Evolutionary conservation across 1,140 invertebrate species (phyloP), one percentile per base, ranked within the genome.

Genomic region (Drosophila kanapiae): DNA sequence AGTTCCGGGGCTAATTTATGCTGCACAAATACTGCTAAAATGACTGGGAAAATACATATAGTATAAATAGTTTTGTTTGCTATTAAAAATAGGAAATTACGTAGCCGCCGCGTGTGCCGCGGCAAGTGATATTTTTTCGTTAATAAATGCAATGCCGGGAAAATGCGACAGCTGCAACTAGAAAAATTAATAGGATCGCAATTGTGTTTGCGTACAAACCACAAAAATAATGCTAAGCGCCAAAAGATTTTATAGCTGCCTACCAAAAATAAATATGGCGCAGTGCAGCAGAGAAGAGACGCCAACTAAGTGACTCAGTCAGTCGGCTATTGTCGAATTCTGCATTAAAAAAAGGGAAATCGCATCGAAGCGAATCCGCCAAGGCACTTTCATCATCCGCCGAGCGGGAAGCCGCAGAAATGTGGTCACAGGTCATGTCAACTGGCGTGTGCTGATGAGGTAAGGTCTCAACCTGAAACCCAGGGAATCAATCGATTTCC

Each of bases 191-290:
- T 82, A 64, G 53, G 37, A 48, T 23, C 62, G 42, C 79, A 65
- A 86, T 87, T 82, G 83, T 86, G 65, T 75, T 61, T 68, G 47
- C 23, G 13, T 7, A 29, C 33, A 33, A 51, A 51, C 45, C 45
- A 37, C 31, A 27, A 23, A 23, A 49, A 68, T 38, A 65, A 53
- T 43, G 65, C 23, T 51, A 69, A 51, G 6, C 31, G 38, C 35
- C 31, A 65, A 78, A 37, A 64, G 47, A 72, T 82, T 86, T 87
- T 79, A 82, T 82, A 76, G 70, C 75, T 72, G 65, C 42, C 43
- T 49, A 72, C 83, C 82, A 87, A 79, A 86, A 87, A 87, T 86
- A 86, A 69, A 74, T 57, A 79, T 71, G 70, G 75, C 78, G 65
- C 61, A 82, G 60, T 75, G 56, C 57, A 56, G 8, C 59, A 58